Evolutionary conservation across 2,797 vertebrate species (phyloP).

Genomic region (Gymnopithys bicolor): DNA sequence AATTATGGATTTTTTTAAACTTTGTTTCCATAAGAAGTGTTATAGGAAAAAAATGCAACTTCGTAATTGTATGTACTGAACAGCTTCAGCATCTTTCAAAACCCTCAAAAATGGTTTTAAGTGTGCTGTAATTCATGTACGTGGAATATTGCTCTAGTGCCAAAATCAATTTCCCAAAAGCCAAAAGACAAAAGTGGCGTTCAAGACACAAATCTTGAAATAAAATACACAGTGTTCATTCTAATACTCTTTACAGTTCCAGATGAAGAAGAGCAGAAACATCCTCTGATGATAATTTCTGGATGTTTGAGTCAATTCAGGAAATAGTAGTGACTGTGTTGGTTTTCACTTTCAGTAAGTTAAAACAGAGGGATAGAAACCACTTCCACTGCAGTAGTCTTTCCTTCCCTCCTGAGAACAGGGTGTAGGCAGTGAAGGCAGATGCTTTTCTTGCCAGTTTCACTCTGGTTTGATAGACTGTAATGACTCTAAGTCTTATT

Average conservation of each 20-base stretch:
- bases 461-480: neutral
- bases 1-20: neutral
- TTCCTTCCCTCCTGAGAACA: neutral
- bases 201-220: neutral
- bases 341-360: neutral
- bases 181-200: neutral
- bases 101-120: neutral
- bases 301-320: neutral
- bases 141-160: neutral
- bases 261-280: neutral
- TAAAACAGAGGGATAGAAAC: neutral
- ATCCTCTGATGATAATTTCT: neutral
- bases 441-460: neutral
- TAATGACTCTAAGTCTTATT: neutral
- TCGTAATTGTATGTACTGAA: neutral
- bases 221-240: neutral
- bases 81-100: neutral
- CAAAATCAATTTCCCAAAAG: neutral
- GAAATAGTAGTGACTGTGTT: neutral
- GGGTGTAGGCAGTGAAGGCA: neutral
- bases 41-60: accelerated
- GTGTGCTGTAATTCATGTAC: neutral
- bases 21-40: neutral
- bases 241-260: neutral
- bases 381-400: neutral